phyloP scores from a whole-genome alignment of 2,888 invertebrate genomes.

The Byasa hedistus region DNA sequence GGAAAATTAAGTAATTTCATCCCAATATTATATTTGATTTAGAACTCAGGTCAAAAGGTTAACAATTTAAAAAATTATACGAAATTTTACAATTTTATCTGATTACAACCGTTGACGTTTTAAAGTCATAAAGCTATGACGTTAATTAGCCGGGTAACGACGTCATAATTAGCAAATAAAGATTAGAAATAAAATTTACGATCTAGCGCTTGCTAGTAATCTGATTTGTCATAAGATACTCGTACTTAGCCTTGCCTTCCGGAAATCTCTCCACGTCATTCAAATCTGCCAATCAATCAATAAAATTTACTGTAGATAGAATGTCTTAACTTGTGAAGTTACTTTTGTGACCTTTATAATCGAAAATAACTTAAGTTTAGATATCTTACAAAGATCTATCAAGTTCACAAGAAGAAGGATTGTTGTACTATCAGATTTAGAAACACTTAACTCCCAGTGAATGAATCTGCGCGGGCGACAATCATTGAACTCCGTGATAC shows the following conservation, averaged over 20 bases:
- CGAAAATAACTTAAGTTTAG: too few species aligned
- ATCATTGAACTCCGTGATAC: background rate
- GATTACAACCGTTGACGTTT: background rate
- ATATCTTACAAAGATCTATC: background rate
- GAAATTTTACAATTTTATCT: background rate
- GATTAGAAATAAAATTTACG: background rate
- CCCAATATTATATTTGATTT: too few species aligned
- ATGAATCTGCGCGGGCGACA: background rate
- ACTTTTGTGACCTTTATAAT: too few species aligned
- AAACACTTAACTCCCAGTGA: background rate
- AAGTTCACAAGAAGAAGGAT: background rate
- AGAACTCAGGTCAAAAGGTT: too few species aligned
- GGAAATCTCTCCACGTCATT: too few species aligned
- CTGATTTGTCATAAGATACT: background rate
- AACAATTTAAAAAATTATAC: background rate
- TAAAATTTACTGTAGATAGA: too few species aligned
- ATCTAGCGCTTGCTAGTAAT: background rate
- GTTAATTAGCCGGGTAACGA: background rate
- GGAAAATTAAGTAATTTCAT: too few species aligned
- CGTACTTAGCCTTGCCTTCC: too few species aligned
- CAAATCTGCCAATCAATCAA: too few species aligned
- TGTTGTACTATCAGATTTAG: background rate
- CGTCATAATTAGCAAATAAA: slow-evolving; percentile 1
- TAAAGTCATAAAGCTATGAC: background rate
- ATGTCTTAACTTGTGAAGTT: too few species aligned